Evolutionary conservation across 2,113 vertebrate genomes (phyloP), one percentile per base, ranked within the genome.

Genomic region (Scolopax mira): DNA sequence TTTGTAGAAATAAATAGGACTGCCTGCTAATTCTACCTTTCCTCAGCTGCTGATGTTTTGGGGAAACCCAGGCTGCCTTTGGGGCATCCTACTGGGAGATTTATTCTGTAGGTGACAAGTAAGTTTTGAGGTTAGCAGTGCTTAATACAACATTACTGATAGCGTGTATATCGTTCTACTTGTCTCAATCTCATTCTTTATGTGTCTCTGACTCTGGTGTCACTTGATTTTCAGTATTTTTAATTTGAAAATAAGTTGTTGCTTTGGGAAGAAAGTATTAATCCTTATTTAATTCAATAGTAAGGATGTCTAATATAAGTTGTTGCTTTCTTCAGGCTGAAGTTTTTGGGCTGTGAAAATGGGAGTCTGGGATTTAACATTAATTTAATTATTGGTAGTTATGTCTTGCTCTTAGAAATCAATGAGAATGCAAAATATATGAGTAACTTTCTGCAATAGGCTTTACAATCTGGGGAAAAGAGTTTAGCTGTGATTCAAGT

Each of bases 161-260:
- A 61, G 11, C 0, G 1, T 12, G 7, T 18, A 7, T 85, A 6
- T 52, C 78, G 18, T 66, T 75, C 5, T 33, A 1, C 27, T 48
- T 54, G 15, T 9, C 11, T 74, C 14, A n/a, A 6, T 60, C 22
- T 70, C 5, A 14, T 62, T 74, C 7, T 21, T 73, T 13, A 31
- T 33, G 18, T 2, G 1, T 33, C 30, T 2, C 2, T 48, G n/a
- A 48, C 35, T 69, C 44, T 41, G 28, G 11, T 52, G 18, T 49
- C 33, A 17, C 14, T 39, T 67, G 31, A 41, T 71, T 60, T 28
- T 42, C 33, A 48, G 22, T n/a, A 3, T 23, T 23, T 31, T 16
- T 4, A 22, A 57, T 60, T 46, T 55, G 25, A 64, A 80, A 64
- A 31, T 21, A 33, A 52, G n/a, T 27, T 88, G 6, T 16, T 41